phyloP scores from a whole-genome alignment of 1,140 invertebrate genomes.

The Episyrphus balteatus region DNA sequence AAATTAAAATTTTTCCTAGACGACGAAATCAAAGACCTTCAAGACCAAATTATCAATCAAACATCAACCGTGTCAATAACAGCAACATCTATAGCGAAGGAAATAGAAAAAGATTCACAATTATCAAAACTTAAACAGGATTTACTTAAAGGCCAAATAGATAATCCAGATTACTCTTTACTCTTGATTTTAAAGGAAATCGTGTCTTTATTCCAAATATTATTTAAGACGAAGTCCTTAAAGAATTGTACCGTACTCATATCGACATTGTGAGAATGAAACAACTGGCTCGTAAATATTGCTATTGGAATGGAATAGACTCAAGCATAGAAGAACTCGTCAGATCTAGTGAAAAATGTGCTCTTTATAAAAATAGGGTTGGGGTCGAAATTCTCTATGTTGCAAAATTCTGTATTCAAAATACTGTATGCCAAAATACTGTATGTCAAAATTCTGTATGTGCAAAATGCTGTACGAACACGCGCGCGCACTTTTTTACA shows the following conservation, averaged over 20 bases:
- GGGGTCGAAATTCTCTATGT: too few species aligned
- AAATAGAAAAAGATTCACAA: slow-evolving; percentile 1
- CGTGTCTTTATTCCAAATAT: not conserved
- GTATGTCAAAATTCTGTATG: too few species aligned
- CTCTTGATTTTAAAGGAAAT: not conserved
- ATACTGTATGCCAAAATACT: too few species aligned
- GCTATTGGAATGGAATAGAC: not conserved
- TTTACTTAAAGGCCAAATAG: not conserved
- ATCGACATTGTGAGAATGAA: not conserved
- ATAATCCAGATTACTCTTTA: not conserved
- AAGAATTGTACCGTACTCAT: not conserved
- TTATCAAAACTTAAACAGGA: slow-evolving; percentile 1
- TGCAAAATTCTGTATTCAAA: too few species aligned
- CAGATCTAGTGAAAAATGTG: not conserved
- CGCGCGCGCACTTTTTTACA: too few species aligned
- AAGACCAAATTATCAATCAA: slow-evolving; percentile 1
- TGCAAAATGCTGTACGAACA: too few species aligned
- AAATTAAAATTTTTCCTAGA: slow-evolving; percentile 17
- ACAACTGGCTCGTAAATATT: not conserved
- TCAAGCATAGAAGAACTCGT: not conserved
- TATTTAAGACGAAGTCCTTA: not conserved
- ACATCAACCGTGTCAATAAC: slow-evolving; percentile 1
- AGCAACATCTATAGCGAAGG: not conserved
- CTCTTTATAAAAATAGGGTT: too few species aligned
- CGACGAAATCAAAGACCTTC: not conserved